Conservation (phyloP, 1,140 invertebrate genomes). For the Panagrolaimus sp. region DNA sequence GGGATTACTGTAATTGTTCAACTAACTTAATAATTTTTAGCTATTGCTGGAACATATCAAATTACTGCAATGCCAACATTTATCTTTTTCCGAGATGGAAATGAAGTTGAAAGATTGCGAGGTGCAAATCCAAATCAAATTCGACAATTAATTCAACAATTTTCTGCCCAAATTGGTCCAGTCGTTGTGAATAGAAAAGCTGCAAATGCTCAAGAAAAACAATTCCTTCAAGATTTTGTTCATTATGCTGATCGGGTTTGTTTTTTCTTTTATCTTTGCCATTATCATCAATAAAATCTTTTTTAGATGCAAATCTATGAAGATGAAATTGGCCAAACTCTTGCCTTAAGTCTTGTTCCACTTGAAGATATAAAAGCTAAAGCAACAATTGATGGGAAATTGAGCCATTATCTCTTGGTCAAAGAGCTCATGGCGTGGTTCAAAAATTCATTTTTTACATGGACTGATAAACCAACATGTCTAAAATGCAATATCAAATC, state of each 20-base stretch:
- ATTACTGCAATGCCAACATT: conserved; percentile 51
- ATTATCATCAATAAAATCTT: conserved; percentile 21
- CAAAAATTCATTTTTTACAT: conserved; percentile 48
- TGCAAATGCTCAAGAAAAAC: conserved; percentile 33
- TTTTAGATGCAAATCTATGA: conserved; percentile 44
- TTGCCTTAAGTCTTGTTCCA: conserved; percentile 51
- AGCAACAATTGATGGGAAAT: conserved; percentile 29
- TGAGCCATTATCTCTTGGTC: conserved; percentile 33
- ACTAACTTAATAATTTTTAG: conserved; percentile 39
- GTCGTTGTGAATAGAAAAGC: conserved; percentile 19
- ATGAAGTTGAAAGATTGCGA: conserved; percentile 37
- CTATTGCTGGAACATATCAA: conserved; percentile 26
- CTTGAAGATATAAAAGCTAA: conserved; percentile 30
- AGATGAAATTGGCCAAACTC: conserved; percentile 42
- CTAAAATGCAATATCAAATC: conserved; percentile 28
- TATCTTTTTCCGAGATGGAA: conserved; percentile 34
- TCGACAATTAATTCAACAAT: conserved; percentile 22
- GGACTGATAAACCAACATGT: conserved; percentile 49
- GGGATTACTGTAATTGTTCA: no score
- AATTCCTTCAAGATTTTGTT: conserved; percentile 27
- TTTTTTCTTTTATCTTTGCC: not conserved
- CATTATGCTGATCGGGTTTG: conserved; percentile 10
- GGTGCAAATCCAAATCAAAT: conserved; percentile 38
- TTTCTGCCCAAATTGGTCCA: not conserved
- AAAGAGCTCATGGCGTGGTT: conserved; percentile 49